Conservation (phyloP, 2,113 vertebrate genomes). For the Spheniscus mendiculus region DNA sequence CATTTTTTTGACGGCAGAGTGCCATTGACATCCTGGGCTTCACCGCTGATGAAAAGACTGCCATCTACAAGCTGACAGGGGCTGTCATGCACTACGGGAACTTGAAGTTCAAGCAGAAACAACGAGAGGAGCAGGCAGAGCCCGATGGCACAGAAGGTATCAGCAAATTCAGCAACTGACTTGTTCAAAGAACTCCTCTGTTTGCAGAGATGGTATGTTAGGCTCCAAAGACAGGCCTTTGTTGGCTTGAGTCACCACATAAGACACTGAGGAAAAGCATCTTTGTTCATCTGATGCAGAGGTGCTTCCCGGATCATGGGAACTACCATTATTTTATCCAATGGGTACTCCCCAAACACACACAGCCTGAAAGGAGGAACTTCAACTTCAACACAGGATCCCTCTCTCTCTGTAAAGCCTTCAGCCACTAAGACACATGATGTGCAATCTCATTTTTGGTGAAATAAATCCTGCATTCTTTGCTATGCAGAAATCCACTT, state of each 20-base stretch:
- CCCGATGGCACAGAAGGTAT: constrained; percentile 84
- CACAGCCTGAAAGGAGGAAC: neutral
- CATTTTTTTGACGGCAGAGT: no score
- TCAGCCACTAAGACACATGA: neutral
- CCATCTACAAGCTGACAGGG: constrained; percentile 79
- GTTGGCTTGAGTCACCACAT: neutral
- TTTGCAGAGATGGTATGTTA: neutral
- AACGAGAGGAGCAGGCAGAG: constrained; percentile 82
- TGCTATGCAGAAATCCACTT: neutral
- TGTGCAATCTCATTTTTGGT: neutral
- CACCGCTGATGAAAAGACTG: constrained; percentile 76
- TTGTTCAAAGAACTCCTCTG: neutral
- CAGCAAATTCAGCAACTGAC: neutral
- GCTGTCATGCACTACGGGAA: constrained; percentile 82
- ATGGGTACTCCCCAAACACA: neutral
- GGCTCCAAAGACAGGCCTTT: neutral
- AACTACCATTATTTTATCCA: neutral
- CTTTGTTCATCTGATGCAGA: neutral
- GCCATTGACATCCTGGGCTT: no score
- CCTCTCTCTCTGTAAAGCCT: neutral
- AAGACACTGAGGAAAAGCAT: neutral
- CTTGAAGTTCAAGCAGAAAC: constrained; percentile 87
- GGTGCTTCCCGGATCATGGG: neutral
- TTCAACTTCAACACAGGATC: no score
- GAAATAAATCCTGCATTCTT: neutral